Conservation (phyloP, 2,888 invertebrate genomes). For the Lysandra coridon region DNA sequence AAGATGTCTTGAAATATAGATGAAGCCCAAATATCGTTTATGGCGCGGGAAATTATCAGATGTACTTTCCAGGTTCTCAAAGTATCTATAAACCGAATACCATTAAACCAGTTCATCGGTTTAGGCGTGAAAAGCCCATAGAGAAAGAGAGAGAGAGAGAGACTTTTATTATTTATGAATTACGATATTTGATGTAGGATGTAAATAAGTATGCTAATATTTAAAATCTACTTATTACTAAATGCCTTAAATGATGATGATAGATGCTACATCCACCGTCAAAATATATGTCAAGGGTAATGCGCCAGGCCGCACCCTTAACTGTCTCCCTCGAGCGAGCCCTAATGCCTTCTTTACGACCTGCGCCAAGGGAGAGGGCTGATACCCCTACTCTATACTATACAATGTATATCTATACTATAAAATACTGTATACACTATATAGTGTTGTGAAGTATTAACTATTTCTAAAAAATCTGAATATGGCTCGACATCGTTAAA, state of each 20-base stretch:
- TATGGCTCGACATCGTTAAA: not conserved
- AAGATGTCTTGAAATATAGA: not conserved
- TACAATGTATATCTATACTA: no score
- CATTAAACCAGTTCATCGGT: no score
- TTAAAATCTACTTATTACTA: no score
- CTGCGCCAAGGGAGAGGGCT: not conserved
- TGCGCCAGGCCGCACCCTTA: not conserved
- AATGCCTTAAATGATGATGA: not conserved
- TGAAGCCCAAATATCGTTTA: not conserved
- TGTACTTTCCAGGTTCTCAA: no score
- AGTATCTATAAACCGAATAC: no score
- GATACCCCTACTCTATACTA: not conserved
- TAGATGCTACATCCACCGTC: not conserved
- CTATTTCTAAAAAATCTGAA: not conserved
- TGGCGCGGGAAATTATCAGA: no score
- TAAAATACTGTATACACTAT: no score
- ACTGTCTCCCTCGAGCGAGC: not conserved
- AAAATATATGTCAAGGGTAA: constrained; percentile 5
- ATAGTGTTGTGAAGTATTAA: not conserved
- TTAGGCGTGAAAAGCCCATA: no score
- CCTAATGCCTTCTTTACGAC: constrained; percentile 4
- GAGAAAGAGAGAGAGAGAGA: no score
- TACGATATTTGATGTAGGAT: no score
- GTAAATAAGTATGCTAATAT: no score
- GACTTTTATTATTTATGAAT: no score